These are phyloP conservation scores for Atopsyche davidsoni DNA, from an alignment of 1,140 invertebrate species.

Conservation along the genomic window DNA sequence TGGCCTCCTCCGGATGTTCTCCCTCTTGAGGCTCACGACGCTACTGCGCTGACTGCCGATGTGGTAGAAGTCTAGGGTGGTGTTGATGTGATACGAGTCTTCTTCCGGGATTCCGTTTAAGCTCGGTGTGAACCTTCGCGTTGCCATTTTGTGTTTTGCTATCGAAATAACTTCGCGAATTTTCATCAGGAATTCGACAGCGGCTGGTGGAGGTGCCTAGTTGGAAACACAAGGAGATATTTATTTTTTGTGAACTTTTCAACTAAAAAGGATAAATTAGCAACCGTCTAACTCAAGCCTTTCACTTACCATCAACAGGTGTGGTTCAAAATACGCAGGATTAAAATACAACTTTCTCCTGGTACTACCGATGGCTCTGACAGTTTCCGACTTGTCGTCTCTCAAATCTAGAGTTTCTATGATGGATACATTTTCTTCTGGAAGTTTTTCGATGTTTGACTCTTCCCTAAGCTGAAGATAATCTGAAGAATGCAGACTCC, in stretches of 20 bases:
- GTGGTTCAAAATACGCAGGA: conserved; percentile 81
- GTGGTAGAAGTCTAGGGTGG: conserved; percentile 42
- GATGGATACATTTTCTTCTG: conserved; percentile 76
- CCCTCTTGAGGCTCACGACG: conserved; percentile 50
- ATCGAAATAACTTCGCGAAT: conserved; percentile 83
- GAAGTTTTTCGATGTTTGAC: conserved; percentile 61
- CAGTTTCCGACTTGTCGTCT: conserved; percentile 55
- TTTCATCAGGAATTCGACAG: conserved; percentile 77
- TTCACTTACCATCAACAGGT: conserved; percentile 64
- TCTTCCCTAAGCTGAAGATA: conserved; percentile 39
- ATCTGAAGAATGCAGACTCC: conserved; percentile 40
- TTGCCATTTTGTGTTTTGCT: conserved; percentile 78
- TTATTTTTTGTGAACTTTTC: not conserved
- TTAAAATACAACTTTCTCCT: conserved; percentile 80
- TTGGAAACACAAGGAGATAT: conserved; percentile 6
- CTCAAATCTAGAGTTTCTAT: conserved; percentile 66
- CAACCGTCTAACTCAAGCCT: not conserved
- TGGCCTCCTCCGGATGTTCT: conserved; percentile 49
- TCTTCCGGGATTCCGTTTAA: conserved; percentile 78
- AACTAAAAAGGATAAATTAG: not conserved
- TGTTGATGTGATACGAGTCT: conserved; percentile 47
- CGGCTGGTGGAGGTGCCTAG: conserved; percentile 77
- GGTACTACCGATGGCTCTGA: conserved; percentile 58
- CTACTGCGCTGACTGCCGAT: conserved; percentile 50
- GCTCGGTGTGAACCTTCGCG: conserved; percentile 72